These are phyloP conservation scores for Patella ulyssiponensis DNA, from an alignment of 2,888 invertebrate species.

Conservation along the genomic window DNA sequence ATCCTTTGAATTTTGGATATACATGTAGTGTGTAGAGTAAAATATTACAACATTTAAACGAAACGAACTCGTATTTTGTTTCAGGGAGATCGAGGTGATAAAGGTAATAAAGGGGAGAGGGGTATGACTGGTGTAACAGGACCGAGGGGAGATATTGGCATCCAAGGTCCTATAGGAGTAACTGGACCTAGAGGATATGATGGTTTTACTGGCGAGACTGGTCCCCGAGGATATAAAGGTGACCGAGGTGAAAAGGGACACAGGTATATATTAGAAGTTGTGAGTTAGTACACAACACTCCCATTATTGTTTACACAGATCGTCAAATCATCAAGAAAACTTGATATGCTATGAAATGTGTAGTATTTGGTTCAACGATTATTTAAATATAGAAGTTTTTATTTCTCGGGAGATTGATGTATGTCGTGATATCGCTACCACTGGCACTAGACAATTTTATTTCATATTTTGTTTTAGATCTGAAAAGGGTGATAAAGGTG, in stretches of 20 bases:
- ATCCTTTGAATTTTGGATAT: too few relatives aligned
- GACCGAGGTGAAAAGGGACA: background rate
- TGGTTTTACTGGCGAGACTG: background rate
- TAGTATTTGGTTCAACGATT: too few relatives aligned
- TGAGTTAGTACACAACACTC: too few relatives aligned
- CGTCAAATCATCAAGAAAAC: too few relatives aligned
- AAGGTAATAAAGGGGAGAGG: background rate
- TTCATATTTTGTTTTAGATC: background rate
- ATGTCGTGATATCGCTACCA: too few relatives aligned
- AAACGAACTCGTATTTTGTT: background rate
- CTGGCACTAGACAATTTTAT: too few relatives aligned
- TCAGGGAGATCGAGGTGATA: background rate
- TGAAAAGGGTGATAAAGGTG: constrained; percentile 13
- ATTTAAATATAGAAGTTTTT: too few relatives aligned
- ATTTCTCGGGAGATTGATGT: too few relatives aligned
- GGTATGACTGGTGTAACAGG: background rate
- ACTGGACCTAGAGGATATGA: background rate
- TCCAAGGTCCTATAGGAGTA: background rate
- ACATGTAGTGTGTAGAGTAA: too few relatives aligned
- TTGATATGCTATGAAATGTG: too few relatives aligned
- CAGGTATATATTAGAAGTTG: background rate
- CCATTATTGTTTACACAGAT: too few relatives aligned
- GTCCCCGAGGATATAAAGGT: background rate
- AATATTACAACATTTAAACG: too few relatives aligned
- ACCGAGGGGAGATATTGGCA: background rate